phyloP scores from a whole-genome alignment of 2,888 invertebrate genomes.

The Lypha dubia region DNA sequence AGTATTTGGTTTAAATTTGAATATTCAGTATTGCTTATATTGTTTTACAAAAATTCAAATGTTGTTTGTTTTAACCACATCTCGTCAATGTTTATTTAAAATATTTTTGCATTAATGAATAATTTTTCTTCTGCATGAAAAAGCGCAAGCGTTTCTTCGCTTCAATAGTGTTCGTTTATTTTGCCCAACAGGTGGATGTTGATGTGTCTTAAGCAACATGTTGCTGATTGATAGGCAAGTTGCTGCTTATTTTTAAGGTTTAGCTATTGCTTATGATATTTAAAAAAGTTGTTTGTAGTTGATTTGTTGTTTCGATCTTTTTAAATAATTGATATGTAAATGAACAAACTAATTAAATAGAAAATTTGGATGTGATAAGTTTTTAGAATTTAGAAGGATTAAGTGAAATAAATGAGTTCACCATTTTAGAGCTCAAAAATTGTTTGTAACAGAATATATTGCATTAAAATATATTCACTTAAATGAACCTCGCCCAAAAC shows the following conservation, averaged over 20 bases:
- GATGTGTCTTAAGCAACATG: constrained; percentile 34
- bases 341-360: too few relatives aligned
- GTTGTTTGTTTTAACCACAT: constrained; percentile 15
- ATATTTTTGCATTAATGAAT: constrained; percentile 54
- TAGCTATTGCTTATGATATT: not conserved
- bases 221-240: constrained; percentile 7
- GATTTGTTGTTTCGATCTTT: too few relatives aligned
- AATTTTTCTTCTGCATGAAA: constrained; percentile 42
- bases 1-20: constrained; percentile 55
- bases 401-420: too few relatives aligned
- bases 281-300: not conserved
- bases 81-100: constrained; percentile 34
- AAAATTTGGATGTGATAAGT: too few relatives aligned
- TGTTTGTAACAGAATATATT: too few relatives aligned
- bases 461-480: too few relatives aligned
- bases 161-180: constrained; percentile 20
- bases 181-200: constrained; percentile 57
- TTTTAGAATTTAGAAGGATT: too few relatives aligned
- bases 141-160: constrained; percentile 61
- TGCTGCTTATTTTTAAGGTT: not conserved
- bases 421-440: too few relatives aligned
- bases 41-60: constrained; percentile 19
- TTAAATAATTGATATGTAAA: too few relatives aligned
- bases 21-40: constrained; percentile 51
- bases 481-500: too few relatives aligned